Percentiles rank a stretch among this genome's conserved stretches.
These are phyloP conservation scores for Acleris emargana DNA, from an alignment of 2,888 invertebrate genomes.

Conservation along the genomic window DNA sequence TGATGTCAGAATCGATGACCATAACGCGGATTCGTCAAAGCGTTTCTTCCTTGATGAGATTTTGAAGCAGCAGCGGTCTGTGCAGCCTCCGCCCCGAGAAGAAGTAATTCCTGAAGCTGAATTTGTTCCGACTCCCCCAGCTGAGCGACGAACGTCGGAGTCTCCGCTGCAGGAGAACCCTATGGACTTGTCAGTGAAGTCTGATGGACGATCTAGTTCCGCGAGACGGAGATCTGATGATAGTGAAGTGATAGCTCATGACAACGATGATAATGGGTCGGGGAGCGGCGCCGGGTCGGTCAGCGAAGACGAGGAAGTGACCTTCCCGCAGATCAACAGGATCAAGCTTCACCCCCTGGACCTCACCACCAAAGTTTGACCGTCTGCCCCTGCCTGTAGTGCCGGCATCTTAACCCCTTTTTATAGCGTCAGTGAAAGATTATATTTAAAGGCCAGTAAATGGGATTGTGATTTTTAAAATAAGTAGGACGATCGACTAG, in stretches of 20 bases:
- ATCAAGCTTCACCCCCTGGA: conserved; percentile 85
- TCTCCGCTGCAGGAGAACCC: conserved; percentile 89
- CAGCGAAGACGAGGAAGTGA: conserved; percentile 79
- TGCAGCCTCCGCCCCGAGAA: conserved; percentile 77
- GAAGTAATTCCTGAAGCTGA: conserved; percentile 82
- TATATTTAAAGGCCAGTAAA: conserved; percentile 72
- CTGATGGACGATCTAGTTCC: conserved; percentile 83
- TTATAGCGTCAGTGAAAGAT: conserved; percentile 59
- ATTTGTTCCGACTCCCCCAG: conserved; percentile 72
- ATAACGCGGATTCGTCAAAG: conserved; percentile 87
- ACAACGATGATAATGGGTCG: conserved; percentile 74
- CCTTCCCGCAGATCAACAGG: conserved; percentile 84
- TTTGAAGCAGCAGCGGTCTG: conserved; percentile 87
- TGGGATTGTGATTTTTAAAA: conserved; percentile 77
- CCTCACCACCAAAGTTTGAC: conserved; percentile 88
- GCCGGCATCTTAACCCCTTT: conserved; percentile 53
- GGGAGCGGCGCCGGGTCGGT: conserved; percentile 73
- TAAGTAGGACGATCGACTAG: conserved; percentile 60
- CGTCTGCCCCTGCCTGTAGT: conserved; percentile 46
- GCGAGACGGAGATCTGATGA: conserved; percentile 76
- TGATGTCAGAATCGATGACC: conserved; percentile 82
- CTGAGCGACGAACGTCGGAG: conserved; percentile 75
- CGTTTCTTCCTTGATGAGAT: conserved; percentile 90
- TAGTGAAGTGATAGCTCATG: conserved; percentile 76
- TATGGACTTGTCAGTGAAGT: conserved; percentile 91